Evolutionary conservation across 2,797 vertebrate species (phyloP).

Genomic region (Esox lucius): DNA sequence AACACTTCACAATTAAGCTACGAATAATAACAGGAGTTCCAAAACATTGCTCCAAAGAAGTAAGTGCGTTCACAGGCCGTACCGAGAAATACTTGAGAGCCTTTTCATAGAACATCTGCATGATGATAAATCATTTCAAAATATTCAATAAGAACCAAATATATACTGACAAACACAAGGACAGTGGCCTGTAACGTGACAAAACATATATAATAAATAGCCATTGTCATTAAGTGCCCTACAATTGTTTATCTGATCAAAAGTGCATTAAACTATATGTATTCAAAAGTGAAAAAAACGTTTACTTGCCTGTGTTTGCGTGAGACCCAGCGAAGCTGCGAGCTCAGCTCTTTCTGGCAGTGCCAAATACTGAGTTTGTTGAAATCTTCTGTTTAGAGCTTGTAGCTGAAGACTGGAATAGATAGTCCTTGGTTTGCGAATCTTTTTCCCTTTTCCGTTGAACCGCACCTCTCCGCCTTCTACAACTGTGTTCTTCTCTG

Average conservation of each 20-base stretch:
- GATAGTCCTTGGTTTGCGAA: slow-evolving; percentile 96
- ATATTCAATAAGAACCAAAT: background rate
- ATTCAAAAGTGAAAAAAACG: background rate
- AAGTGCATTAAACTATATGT: background rate
- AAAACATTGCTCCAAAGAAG: no score
- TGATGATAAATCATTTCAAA: background rate
- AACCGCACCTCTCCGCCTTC: slow-evolving; percentile 98
- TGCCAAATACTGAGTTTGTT: slow-evolving; percentile 96
- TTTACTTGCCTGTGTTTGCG: slow-evolving; percentile 93
- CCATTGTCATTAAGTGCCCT: background rate
- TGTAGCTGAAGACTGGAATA: slow-evolving; percentile 98
- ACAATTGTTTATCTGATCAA: background rate
- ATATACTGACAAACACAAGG: background rate
- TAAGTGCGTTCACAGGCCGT: background rate
- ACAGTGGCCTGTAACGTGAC: background rate
- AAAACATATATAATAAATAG: background rate
- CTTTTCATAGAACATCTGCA: background rate
- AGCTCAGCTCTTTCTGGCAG: slow-evolving; percentile 97
- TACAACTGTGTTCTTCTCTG: slow-evolving; percentile 97
- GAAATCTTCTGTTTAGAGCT: slow-evolving; percentile 94
- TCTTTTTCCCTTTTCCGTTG: slow-evolving; percentile 98
- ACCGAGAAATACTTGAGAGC: background rate
- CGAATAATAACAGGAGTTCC: background rate
- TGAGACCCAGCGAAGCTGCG: slow-evolving; percentile 94
- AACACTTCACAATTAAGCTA: background rate